These are phyloP conservation scores for Sinelater perroti DNA, from an alignment of 2,888 invertebrate genomes.

Conservation along the genomic window DNA sequence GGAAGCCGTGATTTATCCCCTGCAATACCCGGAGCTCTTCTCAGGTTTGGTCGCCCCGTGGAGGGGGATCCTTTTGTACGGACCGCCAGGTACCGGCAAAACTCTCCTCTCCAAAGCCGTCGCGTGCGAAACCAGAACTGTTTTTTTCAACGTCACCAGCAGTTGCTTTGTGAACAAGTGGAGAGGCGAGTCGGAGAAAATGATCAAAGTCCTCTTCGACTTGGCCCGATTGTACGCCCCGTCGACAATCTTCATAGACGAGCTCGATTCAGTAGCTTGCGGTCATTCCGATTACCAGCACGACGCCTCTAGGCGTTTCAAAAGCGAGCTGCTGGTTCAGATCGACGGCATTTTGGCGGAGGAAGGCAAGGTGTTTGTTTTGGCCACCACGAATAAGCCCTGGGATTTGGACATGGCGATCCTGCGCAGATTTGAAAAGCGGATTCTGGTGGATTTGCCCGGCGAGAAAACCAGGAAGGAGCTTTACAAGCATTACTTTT, in stretches of 20 bases:
- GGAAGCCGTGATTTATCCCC: constrained; percentile 86
- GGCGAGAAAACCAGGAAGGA: constrained; percentile 69
- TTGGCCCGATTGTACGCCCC: constrained; percentile 82
- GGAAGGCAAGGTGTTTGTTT: constrained; percentile 74
- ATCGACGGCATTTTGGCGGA: constrained; percentile 79
- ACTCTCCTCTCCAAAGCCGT: constrained; percentile 89
- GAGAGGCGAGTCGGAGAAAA: constrained; percentile 95
- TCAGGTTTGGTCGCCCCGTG: constrained; percentile 77
- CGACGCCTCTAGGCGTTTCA: constrained; percentile 87
- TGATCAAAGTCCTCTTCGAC: constrained; percentile 87
- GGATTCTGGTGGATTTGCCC: constrained; percentile 83
- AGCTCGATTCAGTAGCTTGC: constrained; percentile 86
- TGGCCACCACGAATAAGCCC: constrained; percentile 92
- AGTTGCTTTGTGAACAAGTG: constrained; percentile 94
- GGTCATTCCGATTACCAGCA: constrained; percentile 75
- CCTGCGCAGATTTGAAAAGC: constrained; percentile 86
- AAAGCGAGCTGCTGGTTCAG: constrained; percentile 87
- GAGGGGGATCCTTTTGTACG: constrained; percentile 74
- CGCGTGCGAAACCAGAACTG: constrained; percentile 79
- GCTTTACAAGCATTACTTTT: constrained; percentile 73
- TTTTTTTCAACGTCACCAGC: constrained; percentile 91
- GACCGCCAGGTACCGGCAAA: constrained; percentile 84
- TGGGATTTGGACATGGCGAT: constrained; percentile 94
- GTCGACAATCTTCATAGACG: constrained; percentile 92
- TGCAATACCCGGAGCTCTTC: constrained; percentile 77